phyloP scores from a whole-genome alignment of 2,113 vertebrate genomes.

The Brienomyrus brachyistius region DNA sequence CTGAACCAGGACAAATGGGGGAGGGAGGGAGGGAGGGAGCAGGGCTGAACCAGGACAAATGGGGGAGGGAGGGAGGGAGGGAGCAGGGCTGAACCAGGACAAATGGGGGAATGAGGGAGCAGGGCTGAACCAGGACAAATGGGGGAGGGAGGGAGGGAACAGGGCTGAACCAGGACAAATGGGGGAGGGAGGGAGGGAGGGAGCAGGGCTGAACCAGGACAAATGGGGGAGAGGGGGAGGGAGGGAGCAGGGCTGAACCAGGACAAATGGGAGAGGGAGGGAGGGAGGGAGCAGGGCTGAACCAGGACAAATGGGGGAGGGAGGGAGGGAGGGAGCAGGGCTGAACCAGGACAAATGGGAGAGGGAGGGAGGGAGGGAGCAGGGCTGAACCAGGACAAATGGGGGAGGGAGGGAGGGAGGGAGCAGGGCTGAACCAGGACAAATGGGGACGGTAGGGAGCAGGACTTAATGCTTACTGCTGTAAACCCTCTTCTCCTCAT shows the following conservation, averaged over 20 bases:
- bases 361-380: not conserved
- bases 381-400: not conserved
- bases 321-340: not conserved
- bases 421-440: not conserved
- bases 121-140: not conserved
- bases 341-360: not conserved
- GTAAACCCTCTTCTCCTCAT: not conserved
- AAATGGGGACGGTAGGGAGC: not conserved
- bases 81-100: not conserved
- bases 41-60: not conserved
- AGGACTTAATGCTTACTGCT: not conserved
- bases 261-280: not conserved
- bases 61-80: not conserved
- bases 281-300: not conserved
- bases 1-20: not conserved
- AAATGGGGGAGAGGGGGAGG: not conserved
- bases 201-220: not conserved
- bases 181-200: not conserved
- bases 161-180: not conserved
- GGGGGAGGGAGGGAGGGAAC: no score
- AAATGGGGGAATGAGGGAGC: accelerated
- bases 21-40: not conserved
- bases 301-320: not conserved
- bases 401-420: not conserved
- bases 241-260: not conserved